These are phyloP conservation scores for Scaptomyza pallida DNA, from an alignment of 1,140 invertebrate species.

Conservation along the genomic window DNA sequence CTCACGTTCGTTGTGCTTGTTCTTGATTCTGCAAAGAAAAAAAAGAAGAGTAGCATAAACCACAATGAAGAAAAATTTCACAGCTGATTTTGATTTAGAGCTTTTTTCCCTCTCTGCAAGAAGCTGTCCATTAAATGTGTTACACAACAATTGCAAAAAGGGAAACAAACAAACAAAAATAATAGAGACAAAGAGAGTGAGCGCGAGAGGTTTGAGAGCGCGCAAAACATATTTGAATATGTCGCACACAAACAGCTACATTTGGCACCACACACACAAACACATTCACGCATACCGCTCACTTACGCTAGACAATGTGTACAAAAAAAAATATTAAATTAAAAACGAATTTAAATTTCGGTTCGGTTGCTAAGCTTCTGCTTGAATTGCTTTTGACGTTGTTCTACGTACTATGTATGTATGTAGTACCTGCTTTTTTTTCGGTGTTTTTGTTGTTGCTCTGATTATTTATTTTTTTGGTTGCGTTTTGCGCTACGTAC, in stretches of 20 bases:
- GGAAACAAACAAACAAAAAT: conserved; percentile 17
- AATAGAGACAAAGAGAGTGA: conserved; percentile 23
- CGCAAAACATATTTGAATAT: conserved; percentile 12
- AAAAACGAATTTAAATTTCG: conserved; percentile 66
- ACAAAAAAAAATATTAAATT: conserved; percentile 51
- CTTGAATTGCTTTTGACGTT: conserved; percentile 24
- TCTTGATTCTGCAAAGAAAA: not conserved
- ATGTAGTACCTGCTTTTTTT: conserved; percentile 29
- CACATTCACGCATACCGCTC: conserved; percentile 1
- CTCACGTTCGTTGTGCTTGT: not conserved
- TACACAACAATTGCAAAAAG: conserved; percentile 69
- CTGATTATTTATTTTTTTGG: conserved; percentile 42
- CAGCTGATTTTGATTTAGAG: conserved; percentile 41
- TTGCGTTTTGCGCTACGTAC: conserved; percentile 46
- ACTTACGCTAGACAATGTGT: conserved; percentile 15
- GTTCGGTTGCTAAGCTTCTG: conserved; percentile 44
- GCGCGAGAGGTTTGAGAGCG: conserved; percentile 37
- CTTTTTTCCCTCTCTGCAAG: conserved; percentile 45
- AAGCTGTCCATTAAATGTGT: conserved; percentile 50
- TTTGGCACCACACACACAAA: conserved; percentile 7
- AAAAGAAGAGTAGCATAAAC: not conserved
- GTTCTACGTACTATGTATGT: conserved; percentile 9
- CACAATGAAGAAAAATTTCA: conserved; percentile 10
- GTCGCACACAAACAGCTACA: conserved; percentile 9
- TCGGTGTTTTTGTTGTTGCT: conserved; percentile 28